Conservation (phyloP, 2,113 vertebrate genomes). For the Sapajus apella region DNA sequence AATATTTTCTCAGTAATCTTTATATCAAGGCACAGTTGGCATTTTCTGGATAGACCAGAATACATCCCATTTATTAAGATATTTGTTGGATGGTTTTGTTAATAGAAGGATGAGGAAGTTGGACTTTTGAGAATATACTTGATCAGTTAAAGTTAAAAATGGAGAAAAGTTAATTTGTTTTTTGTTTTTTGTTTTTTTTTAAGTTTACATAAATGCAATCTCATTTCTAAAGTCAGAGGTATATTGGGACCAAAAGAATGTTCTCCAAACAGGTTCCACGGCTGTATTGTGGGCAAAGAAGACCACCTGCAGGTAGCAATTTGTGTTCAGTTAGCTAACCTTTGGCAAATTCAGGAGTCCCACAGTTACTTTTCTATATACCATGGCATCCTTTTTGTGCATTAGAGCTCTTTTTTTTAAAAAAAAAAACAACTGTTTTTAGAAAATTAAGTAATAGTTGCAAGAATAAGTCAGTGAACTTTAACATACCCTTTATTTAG, state of each 20-base stretch:
- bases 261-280: neutral
- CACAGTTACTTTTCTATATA: neutral
- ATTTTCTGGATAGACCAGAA: neutral
- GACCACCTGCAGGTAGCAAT: neutral
- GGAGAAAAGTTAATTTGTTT: neutral
- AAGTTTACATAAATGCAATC: neutral
- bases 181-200: neutral
- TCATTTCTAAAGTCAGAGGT: constrained; percentile 25
- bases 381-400: neutral
- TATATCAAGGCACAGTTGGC: neutral
- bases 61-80: constrained; percentile 21
- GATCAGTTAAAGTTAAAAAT: constrained; percentile 27
- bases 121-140: neutral
- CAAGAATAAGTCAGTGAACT: neutral
- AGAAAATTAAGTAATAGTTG: neutral
- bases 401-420: neutral
- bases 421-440: neutral
- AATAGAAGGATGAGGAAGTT: neutral
- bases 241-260: neutral
- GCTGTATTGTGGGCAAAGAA: neutral
- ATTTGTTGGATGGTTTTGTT: neutral
- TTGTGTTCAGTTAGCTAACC: neutral
- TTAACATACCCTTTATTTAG: neutral
- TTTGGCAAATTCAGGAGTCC: neutral
- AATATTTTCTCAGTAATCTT: neutral